Evolutionary conservation across 2,797 vertebrate genomes (phyloP), one percentile per base, ranked within the genome.

Genomic region (Poecilia picta): DNA sequence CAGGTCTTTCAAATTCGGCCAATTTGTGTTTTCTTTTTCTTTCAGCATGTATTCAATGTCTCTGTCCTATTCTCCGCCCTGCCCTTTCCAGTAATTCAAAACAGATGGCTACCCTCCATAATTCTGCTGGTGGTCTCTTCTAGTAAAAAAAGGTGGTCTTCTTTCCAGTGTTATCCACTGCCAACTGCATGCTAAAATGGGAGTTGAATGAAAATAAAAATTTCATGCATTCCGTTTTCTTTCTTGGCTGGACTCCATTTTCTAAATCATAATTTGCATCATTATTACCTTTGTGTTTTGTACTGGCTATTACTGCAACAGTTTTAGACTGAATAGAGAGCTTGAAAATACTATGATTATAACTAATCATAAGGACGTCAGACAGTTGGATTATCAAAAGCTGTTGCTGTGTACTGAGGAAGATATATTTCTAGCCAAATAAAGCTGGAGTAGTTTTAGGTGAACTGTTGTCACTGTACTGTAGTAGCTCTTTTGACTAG

Each of bases 21-120:
- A 47, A 31, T 49, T 70, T 43, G 39, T 43, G 39, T 43, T 70
- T 70, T 70, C 66, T 43, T 45, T 45, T 70, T 43, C 66, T 70
- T 70, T 45, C 25, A 43, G 39, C 39, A 70, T 25, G 20, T 70
- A 70, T 70, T 70, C 25, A 70, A 74, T 55, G 41, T 45, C 23
- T 45, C 39, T n/a, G 66, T 70, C 25, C 39, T n/a, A 23, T 70
- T 43, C 39, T 25, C 66, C 23, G 45, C 25, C 39, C 66, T n/a
- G 39, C 66, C 23, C 66, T 3, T 43, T 70, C 10, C 25, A 45
- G 39, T 70, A 70, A 70, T 70, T 70, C 25, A 43, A 43, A 70
- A 70, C 66, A 70, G 23, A 70, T 70, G 66, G 66, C 18, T 41
- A 41, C 39, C 39, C 66, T 41, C 66, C 23, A 25, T 15, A 43